These are phyloP conservation scores for Pyrgus malvae DNA, from an alignment of 2,888 invertebrate genomes.

Conservation along the genomic window DNA sequence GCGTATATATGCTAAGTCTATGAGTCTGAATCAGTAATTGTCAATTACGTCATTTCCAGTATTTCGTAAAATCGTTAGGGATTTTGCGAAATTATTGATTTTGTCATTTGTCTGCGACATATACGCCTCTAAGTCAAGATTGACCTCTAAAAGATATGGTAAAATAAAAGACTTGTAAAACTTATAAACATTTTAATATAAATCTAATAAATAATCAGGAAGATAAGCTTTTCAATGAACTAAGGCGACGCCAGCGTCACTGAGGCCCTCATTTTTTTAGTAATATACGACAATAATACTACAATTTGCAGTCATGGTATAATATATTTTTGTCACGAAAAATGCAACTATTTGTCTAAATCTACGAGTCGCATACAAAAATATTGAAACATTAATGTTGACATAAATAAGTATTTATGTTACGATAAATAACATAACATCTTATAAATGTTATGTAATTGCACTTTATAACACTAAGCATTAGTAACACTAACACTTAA, in stretches of 20 bases:
- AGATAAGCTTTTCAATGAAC: constrained; percentile 84
- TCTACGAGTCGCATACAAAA: constrained; percentile 21
- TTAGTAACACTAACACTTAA: constrained; percentile 51
- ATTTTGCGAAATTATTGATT: too few species aligned
- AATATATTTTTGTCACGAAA: constrained; percentile 23
- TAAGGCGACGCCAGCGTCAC: constrained; percentile 78
- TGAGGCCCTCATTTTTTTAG: constrained; percentile 39
- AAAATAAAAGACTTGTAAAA: constrained; percentile 54
- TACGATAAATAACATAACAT: too few species aligned
- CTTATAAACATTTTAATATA: constrained; percentile 77
- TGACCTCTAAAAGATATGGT: neutral
- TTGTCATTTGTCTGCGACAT: too few species aligned
- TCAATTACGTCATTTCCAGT: too few species aligned
- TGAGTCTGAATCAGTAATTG: too few species aligned
- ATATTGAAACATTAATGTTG: constrained; percentile 5
- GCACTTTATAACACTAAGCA: constrained; percentile 37
- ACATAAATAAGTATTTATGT: neutral
- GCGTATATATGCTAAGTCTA: too few species aligned
- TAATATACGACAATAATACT: constrained; percentile 25
- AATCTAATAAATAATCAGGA: constrained; percentile 85
- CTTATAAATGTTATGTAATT: constrained; percentile 12
- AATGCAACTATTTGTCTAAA: constrained; percentile 23
- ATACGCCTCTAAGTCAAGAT: neutral
- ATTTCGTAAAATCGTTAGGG: too few species aligned
- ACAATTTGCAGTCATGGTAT: constrained; percentile 19